These are phyloP conservation scores for Cylas formicarius DNA, from an alignment of 1,140 invertebrate species.

Conservation along the genomic window DNA sequence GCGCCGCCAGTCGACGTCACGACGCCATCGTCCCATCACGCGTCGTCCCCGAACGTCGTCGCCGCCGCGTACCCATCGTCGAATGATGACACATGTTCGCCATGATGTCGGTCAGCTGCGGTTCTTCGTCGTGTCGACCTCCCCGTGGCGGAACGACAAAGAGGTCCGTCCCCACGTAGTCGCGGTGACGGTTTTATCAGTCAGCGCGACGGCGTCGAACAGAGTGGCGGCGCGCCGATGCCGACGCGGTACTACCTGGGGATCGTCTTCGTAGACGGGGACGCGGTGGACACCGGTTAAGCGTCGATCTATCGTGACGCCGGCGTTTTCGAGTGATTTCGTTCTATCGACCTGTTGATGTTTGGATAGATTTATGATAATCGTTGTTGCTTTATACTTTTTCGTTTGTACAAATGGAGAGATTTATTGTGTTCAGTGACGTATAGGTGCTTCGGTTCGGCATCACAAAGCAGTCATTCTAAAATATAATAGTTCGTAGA, in stretches of 20 bases:
- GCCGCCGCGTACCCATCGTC: neutral
- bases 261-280: neutral
- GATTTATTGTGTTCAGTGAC: slow-evolving; percentile 13
- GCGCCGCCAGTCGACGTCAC: slow-evolving; percentile 9
- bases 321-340: no score
- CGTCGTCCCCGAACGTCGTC: slow-evolving; percentile 16
- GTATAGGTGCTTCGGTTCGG: slow-evolving; percentile 17
- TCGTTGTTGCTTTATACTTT: slow-evolving; percentile 11
- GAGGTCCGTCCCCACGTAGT: no score
- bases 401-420: no score
- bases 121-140: no score
- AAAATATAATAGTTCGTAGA: slow-evolving; percentile 20
- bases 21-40: no score
- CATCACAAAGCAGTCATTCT: slow-evolving; percentile 20
- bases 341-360: slow-evolving; percentile 17
- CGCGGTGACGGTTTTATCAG: no score
- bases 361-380: slow-evolving; percentile 15
- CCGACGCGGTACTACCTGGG: no score
- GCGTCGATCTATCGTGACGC: neutral
- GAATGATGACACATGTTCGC: slow-evolving; percentile 9
- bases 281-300: neutral
- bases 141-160: no score
- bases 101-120: no score
- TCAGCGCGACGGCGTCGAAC: slow-evolving; percentile 6
- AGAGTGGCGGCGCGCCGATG: slow-evolving; percentile 9